Conservation (phyloP, 2,113 vertebrate genomes). For the Pygoscelis antarcticus region DNA sequence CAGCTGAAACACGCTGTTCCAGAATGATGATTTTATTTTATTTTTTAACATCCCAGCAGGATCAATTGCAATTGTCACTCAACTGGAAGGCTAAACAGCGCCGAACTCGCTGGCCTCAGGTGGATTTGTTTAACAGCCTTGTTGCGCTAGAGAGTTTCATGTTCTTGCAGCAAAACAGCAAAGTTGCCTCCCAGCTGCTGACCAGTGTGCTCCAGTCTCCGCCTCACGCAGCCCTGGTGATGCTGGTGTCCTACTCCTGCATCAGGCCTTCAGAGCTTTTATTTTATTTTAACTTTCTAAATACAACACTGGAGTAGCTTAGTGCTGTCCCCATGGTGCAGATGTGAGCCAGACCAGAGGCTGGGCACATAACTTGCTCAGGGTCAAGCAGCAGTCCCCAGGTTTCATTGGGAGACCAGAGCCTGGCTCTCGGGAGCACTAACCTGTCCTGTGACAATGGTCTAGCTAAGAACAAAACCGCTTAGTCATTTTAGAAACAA, state of each 20-base stretch:
- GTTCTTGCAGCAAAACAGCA: not conserved
- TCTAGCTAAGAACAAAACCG: not conserved
- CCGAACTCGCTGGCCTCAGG: not conserved
- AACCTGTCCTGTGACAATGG: not conserved
- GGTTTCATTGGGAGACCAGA: not conserved
- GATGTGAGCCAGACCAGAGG: not conserved
- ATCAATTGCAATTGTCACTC: not conserved
- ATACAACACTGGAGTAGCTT: not conserved
- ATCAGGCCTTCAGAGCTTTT: no score
- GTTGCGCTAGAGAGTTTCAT: accelerated
- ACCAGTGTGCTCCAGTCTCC: not conserved
- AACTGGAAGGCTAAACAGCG: not conserved
- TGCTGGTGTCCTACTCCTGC: not conserved
- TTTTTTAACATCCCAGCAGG: not conserved
- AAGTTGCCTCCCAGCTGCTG: not conserved
- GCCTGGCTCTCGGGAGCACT: accelerated
- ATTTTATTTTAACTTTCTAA: not conserved
- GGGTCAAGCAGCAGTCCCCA: not conserved
- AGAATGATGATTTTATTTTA: not conserved
- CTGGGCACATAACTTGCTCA: not conserved
- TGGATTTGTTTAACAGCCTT: not conserved
- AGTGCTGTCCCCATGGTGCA: not conserved
- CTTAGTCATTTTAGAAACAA: not conserved
- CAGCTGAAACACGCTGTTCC: not conserved
- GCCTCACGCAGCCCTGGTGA: not conserved